Conservation (phyloP, 2,797 vertebrate species). For the Harpagifer antarcticus region DNA sequence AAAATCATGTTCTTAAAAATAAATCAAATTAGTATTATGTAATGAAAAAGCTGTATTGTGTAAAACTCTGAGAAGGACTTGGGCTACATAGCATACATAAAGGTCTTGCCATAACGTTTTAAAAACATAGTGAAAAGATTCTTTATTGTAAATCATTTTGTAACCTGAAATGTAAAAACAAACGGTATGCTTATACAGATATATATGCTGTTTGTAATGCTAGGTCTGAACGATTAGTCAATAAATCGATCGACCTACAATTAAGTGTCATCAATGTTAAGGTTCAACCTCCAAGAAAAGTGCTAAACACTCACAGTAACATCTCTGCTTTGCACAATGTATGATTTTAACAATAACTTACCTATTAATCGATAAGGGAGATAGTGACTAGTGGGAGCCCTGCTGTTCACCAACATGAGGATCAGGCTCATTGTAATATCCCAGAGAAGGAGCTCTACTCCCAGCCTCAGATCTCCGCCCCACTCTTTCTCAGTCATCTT, state of each 20-base stretch:
- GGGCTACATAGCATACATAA: not conserved
- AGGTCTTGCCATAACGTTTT: not conserved
- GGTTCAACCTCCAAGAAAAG: not conserved
- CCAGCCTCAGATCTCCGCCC: conserved; percentile 63
- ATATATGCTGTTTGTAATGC: not conserved
- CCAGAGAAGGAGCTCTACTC: conserved; percentile 19
- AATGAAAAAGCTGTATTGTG: not conserved
- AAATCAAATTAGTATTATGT: not conserved
- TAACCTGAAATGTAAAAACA: not conserved
- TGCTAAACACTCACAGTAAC: not conserved
- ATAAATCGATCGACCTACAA: not conserved
- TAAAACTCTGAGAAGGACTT: not conserved
- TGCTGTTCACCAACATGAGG: not conserved
- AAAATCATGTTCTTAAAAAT: too few species aligned
- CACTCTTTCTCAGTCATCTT: conserved; percentile 41
- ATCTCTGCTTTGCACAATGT: not conserved
- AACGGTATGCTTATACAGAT: not conserved
- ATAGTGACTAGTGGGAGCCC: not conserved
- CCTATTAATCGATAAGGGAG: not conserved
- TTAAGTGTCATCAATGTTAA: too few species aligned
- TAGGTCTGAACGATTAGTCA: not conserved
- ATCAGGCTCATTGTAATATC: conserved; percentile 37
- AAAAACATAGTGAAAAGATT: not conserved
- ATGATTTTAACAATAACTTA: not conserved
- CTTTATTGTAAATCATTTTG: not conserved